These are phyloP conservation scores for Notoglanidium macrostoma DNA, from an alignment of 2,797 vertebrate species.

Conservation along the genomic window DNA sequence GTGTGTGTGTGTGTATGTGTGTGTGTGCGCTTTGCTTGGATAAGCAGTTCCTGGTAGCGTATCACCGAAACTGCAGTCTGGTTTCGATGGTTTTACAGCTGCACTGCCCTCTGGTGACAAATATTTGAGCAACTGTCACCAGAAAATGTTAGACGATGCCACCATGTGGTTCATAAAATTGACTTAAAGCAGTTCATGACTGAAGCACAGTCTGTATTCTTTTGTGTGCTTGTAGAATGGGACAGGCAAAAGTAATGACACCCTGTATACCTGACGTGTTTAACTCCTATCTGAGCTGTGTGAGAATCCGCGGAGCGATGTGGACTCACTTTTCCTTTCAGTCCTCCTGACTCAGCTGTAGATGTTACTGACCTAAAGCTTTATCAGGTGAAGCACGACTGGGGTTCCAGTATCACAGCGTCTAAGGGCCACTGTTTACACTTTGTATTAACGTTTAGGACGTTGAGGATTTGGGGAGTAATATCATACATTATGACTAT, in stretches of 20 bases:
- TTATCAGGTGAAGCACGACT: not conserved
- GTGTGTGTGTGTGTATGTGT: no score
- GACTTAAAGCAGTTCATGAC: not conserved
- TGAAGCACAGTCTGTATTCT: not conserved
- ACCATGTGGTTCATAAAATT: not conserved
- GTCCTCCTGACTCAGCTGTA: not conserved
- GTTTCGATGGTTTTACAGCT: slow-evolving; percentile 75
- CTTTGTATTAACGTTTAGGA: not conserved
- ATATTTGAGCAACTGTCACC: slow-evolving; percentile 43
- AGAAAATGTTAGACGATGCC: no score
- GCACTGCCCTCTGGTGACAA: slow-evolving; percentile 76
- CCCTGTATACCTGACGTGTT: not conserved
- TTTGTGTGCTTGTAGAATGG: slow-evolving; percentile 1
- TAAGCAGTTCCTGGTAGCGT: slow-evolving; percentile 71
- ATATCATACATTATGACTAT: not conserved
- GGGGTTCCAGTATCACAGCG: not conserved
- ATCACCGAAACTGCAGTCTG: slow-evolving; percentile 73
- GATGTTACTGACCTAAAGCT: not conserved
- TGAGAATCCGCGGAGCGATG: not conserved
- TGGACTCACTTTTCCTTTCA: not conserved
- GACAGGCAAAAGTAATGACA: not conserved
- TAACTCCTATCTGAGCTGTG: not conserved
- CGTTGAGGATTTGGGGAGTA: not conserved
- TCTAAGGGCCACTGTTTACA: not conserved
- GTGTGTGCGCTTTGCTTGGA: slow-evolving; percentile 66